Base-by-base conservation (phyloP, 2,888 invertebrate species). In the Phania funesta region DNA sequence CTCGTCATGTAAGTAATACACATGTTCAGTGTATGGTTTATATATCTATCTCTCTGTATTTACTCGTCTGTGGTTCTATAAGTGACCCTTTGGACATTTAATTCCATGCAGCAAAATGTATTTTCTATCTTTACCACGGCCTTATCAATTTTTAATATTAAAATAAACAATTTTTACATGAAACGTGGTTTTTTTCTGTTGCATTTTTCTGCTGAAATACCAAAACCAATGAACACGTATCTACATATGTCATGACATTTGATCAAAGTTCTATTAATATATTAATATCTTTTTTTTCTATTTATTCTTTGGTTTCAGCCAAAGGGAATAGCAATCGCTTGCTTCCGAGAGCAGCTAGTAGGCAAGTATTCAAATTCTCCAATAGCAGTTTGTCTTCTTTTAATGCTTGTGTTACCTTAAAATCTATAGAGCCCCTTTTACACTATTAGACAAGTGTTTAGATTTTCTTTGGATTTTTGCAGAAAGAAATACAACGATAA, bases 171-270 rank as follows among this genome's bases (percentile, higher is more conserved):
- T 26, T 11, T 11, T 18, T 68, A 5, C 3, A 13, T 56, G 11
- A 16, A 38, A 38, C n/a, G 3, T 32, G 26, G 11, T 48, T n/a
- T n/a, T n/a, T n/a, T n/a, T n/a, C n/a, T 18, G 24, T 11, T 32
- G 35, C 2, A 24, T 18, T 9, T 6, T 22, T 48, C 8, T 35
- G 13, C 11, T 24, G 7, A 32, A 29, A 44, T 22, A 9, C 3
- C n/a, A n/a, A n/a, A n/a, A n/a, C n/a, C n/a, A n/a, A n/a, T n/a
- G n/a, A n/a, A n/a, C n/a, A n/a, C n/a, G n/a, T n/a, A 20, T 7
- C 11, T 46, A 13, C 11, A 54, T 32, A 54, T 64, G 73, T 64
- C 54, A 64, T 74, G 54, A 54, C 64, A 74, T 64, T 74, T 74
- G 64, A 44, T 44, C 11, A 52, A 44, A 58, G 32, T 13, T 1